These are phyloP conservation scores for Xestia ashworthii DNA, from an alignment of 2,888 invertebrate species.

Conservation along the genomic window DNA sequence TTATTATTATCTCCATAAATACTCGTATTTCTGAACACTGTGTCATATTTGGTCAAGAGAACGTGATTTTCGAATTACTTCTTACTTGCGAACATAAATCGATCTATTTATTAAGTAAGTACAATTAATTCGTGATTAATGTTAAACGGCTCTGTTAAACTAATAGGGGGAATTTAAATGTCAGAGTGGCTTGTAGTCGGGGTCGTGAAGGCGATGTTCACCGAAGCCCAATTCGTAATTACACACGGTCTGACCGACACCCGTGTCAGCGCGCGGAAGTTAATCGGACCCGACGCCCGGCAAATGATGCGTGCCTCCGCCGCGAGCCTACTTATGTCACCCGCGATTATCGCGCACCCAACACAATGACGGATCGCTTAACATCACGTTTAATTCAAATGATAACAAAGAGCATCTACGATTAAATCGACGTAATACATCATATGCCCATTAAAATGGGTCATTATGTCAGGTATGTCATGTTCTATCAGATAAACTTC, in stretches of 20 bases:
- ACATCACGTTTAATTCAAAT: conserved; percentile 65
- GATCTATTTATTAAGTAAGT: conserved; percentile 57
- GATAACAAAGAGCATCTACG: conserved; percentile 63
- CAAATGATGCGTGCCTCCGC: conserved; percentile 87
- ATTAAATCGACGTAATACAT: conserved; percentile 66
- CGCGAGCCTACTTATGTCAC: conserved; percentile 84
- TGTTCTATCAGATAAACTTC: conserved; percentile 54
- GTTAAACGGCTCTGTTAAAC: conserved; percentile 68
- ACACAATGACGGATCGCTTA: conserved; percentile 79
- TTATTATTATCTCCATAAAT: conserved; percentile 41
- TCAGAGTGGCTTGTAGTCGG: conserved; percentile 70
- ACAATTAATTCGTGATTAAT: conserved; percentile 59
- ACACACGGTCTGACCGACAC: conserved; percentile 76
- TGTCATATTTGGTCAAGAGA: conserved; percentile 30
- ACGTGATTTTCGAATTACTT: conserved; percentile 37
- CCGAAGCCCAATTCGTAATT: conserved; percentile 79
- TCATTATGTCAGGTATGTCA: conserved; percentile 60
- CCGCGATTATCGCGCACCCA: conserved; percentile 81
- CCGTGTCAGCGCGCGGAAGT: conserved; percentile 81
- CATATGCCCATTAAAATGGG: conserved; percentile 54
- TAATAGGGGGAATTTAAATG: conserved; percentile 74
- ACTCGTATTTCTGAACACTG: conserved; percentile 29
- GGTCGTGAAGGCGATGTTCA: conserved; percentile 74
- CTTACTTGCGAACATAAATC: conserved; percentile 43
- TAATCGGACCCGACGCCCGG: conserved; percentile 84